Evolutionary conservation across 35 echinoderm and acorn worm species (phyloP).

Genomic region (Hemicentrotus pulcherrimus): DNA sequence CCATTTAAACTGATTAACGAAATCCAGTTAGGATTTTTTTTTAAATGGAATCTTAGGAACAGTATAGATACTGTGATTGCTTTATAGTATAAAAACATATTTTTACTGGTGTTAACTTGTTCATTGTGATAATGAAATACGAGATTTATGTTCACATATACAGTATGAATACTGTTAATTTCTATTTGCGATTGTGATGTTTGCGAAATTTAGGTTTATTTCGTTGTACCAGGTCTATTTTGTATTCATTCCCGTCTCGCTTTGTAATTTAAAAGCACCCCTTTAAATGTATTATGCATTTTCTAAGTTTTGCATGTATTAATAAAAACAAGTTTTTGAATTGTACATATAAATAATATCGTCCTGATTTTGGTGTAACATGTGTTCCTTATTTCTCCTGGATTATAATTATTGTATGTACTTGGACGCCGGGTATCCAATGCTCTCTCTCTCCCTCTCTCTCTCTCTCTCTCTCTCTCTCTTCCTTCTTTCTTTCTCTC

Average conservation of each 20-base stretch:
- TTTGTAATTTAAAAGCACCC: conserved; percentile 11
- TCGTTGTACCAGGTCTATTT: not conserved
- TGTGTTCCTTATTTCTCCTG: no score
- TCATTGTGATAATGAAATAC: not conserved
- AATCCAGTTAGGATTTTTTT: not conserved
- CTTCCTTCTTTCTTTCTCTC: no score
- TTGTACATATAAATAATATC: conserved; percentile 1
- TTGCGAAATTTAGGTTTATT: not conserved
- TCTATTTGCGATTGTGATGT: not conserved
- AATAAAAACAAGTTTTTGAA: conserved; percentile 41
- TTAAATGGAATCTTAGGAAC: no score
- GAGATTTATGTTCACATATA: not conserved
- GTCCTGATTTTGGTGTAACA: not conserved
- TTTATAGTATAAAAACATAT: not conserved
- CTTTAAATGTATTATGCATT: conserved; percentile 35
- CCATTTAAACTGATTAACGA: not conserved
- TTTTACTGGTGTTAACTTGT: not conserved
- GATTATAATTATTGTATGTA: no score
- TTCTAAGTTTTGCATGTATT: conserved; percentile 44
- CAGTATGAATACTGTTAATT: not conserved
- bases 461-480: no score
- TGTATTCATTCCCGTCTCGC: not conserved
- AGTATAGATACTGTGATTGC: no score
- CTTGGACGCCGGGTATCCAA: no score
- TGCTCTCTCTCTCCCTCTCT: no score